phyloP scores from a whole-genome alignment of 2,888 invertebrate genomes.

The Abscondita cerata region DNA sequence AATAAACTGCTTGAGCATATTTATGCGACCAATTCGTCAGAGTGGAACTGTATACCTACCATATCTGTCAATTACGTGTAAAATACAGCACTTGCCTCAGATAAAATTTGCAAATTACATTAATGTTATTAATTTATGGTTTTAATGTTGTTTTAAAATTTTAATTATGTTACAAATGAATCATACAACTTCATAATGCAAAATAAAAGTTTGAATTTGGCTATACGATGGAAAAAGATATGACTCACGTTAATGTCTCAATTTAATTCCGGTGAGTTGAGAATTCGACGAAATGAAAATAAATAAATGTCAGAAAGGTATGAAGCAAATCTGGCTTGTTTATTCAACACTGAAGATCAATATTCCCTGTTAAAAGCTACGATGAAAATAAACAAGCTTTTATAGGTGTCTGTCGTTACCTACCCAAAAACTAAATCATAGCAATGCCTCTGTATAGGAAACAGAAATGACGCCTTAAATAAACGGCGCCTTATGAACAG shows the following conservation, averaged over 20 bases:
- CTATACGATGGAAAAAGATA: too few species aligned
- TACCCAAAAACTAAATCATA: slow-evolving; percentile 27
- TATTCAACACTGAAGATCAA: slow-evolving; percentile 31
- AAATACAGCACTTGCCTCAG: slow-evolving; percentile 49
- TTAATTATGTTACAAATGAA: too few species aligned
- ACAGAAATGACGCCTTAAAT: slow-evolving; percentile 9
- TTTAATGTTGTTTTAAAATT: not conserved
- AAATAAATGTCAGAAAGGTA: slow-evolving; percentile 37
- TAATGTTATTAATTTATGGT: slow-evolving; percentile 23
- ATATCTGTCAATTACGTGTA: slow-evolving; percentile 59
- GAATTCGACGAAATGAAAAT: slow-evolving; percentile 29
- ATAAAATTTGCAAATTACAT: slow-evolving; percentile 18
- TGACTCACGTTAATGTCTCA: not conserved
- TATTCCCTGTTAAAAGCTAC: slow-evolving; percentile 33
- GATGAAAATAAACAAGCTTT: slow-evolving; percentile 34
- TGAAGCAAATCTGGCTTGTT: slow-evolving; percentile 32
- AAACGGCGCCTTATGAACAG: not conserved
- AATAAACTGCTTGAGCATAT: slow-evolving; percentile 58
- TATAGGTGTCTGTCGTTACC: slow-evolving; percentile 36
- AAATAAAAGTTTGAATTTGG: too few species aligned
- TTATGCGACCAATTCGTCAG: slow-evolving; percentile 44
- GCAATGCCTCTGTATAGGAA: slow-evolving; percentile 7
- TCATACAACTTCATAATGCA: too few species aligned
- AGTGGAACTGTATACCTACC: slow-evolving; percentile 56
- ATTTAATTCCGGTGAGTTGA: slow-evolving; percentile 8